Evolutionary conservation across 2,888 invertebrate genomes (phyloP).

Genomic region (Myopa tessellatipennis): DNA sequence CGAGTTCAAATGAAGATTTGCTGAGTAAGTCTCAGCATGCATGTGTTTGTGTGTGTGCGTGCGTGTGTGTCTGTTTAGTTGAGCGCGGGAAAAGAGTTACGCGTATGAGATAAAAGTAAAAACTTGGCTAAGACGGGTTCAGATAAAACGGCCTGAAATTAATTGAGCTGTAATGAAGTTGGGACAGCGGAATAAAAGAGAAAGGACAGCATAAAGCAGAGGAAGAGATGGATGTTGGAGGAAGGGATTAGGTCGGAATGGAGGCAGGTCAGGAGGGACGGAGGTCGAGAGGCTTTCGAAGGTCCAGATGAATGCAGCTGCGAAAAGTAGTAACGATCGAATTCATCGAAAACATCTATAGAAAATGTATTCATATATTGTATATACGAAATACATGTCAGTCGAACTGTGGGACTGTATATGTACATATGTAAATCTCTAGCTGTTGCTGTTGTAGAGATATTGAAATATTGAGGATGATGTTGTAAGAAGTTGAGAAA

Average conservation of each 20-base stretch:
- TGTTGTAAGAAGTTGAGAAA: too few relatives aligned
- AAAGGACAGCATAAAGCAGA: conserved; percentile 25
- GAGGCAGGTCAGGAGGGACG: too few relatives aligned
- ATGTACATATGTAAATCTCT: too few relatives aligned
- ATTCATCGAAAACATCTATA: background rate
- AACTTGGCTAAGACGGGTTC: conserved; percentile 25
- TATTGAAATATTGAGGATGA: too few relatives aligned
- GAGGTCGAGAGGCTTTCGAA: too few relatives aligned
- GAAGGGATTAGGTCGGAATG: too few relatives aligned
- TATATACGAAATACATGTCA: too few relatives aligned
- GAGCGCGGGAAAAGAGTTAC: conserved; percentile 25
- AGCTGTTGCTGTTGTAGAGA: too few relatives aligned
- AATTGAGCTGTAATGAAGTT: conserved; percentile 49
- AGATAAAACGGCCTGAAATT: conserved; percentile 43
- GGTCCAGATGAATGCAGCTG: background rate
- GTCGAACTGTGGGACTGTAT: too few relatives aligned
- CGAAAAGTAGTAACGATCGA: background rate
- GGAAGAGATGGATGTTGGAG: background rate
- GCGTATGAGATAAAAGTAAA: conserved; percentile 30
- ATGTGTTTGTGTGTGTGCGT: conserved; percentile 19
- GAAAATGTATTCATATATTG: too few relatives aligned
- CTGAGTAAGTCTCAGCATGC: conserved; percentile 42
- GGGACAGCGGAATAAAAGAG: conserved; percentile 34
- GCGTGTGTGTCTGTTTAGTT: background rate
- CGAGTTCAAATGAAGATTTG: conserved; percentile 53